Evolutionary conservation across 23 tunicate species (phyloP), one percentile per base, ranked within the genome.

Genomic region (Botrylloides violaceus): DNA sequence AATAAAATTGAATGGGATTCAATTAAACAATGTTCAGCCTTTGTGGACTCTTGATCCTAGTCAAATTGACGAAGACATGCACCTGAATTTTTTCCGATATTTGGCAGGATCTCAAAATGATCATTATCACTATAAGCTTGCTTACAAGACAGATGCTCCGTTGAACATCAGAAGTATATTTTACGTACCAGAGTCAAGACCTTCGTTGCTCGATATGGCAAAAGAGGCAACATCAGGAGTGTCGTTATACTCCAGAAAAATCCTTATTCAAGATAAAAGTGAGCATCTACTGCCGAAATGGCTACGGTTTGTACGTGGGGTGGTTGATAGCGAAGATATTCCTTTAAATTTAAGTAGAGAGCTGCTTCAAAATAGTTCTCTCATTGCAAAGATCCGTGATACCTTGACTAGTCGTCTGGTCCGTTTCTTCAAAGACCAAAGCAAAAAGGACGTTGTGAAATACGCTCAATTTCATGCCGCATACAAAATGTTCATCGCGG

Each of bases 111-210:
- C 79, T 30, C 72, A 78, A 18, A 61, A 65, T 37, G 97, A 90
- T 47, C 83, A 83, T 61, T 90, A 65, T 61, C 57, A 72, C 64
- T 90, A 90, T 66, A 90, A 90, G 66, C 36, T 90, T 21, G 83
- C 82, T 47, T 90, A 90, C 79, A 90, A 90, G 79, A 90, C 90
- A 30, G 97, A 90, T 58, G 97, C 97, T 18, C 97, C 97, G 3
- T 36, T 90, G 0, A 90, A 90, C 60, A 84, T 90, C 20, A 66
- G 97, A 83, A 90, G 91, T 39, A 74, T 92, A 29, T 92, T 92
- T 75, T 92, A 92, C 59, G 83, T 92, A 0, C 65, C 92, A 18
- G 92, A 84, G 48, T 71, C 64, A 12, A 81, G 91, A 29, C 98
- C 92, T 6, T 80, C 87, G 12, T 49, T 92, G 50, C 58, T 84